phyloP scores from a whole-genome alignment of 2,888 invertebrate species.

The Rhamphomyia laevipes region DNA sequence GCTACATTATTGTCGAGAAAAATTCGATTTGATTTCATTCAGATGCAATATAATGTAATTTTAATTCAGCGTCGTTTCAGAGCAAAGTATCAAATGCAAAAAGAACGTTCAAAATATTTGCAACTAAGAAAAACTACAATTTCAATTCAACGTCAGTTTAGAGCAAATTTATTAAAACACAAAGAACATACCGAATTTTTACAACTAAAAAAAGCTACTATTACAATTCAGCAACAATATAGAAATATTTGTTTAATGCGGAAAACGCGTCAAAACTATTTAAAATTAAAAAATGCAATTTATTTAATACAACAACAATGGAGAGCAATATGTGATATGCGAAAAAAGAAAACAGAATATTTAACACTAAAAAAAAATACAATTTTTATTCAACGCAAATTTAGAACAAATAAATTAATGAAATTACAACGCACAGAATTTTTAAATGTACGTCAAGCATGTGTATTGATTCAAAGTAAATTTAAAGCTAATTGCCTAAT shows the following conservation, averaged over 20 bases:
- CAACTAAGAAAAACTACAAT: conserved; percentile 18
- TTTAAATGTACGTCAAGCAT: conserved; percentile 21
- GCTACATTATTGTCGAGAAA: conserved; percentile 25
- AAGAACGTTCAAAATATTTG: conserved; percentile 18
- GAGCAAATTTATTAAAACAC: conserved; percentile 20
- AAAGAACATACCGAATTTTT: conserved; percentile 12
- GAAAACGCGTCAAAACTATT: conserved; percentile 17
- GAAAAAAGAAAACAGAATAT: conserved; percentile 14
- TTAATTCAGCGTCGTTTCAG: conserved; percentile 28
- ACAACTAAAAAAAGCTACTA: conserved; percentile 20
- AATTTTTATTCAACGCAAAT: conserved; percentile 34
- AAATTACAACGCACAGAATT: conserved; percentile 17
- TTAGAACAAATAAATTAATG: conserved; percentile 24
- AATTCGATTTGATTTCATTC: conserved; percentile 23
- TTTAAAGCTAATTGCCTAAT: conserved; percentile 26
- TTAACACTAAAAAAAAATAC: conserved; percentile 23
- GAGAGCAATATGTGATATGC: conserved; percentile 28
- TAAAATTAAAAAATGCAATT: conserved; percentile 20
- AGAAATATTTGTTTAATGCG: conserved; percentile 29
- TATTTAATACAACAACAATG: conserved; percentile 26
- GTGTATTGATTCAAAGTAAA: conserved; percentile 28
- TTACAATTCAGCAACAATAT: conserved; percentile 26
- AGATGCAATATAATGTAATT: conserved; percentile 19
- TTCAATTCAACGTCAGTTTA: conserved; percentile 29
- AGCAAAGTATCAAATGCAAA: conserved; percentile 23